These are phyloP conservation scores for Hyphantria cunea DNA, from an alignment of 1,140 invertebrate genomes.

Conservation along the genomic window DNA sequence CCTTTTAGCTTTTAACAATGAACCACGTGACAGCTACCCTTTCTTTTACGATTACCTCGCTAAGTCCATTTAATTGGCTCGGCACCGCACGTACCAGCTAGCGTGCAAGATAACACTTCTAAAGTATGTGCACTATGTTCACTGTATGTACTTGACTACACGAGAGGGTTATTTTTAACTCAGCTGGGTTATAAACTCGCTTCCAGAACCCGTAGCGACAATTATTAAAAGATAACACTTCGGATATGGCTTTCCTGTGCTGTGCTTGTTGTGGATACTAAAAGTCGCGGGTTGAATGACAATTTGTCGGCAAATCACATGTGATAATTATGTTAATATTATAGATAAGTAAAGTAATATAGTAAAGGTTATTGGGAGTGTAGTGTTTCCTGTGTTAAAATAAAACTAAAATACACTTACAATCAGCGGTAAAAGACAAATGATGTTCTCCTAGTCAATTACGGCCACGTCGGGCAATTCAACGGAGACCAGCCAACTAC, in stretches of 20 bases:
- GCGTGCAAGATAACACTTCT: conserved; percentile 42
- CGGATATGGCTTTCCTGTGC: conserved; percentile 22
- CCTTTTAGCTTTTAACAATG: neutral
- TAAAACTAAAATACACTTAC: too few species aligned
- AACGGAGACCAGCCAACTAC: too few species aligned
- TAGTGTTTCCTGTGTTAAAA: too few species aligned
- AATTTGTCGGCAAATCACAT: conserved; percentile 9
- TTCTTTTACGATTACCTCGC: conserved; percentile 8
- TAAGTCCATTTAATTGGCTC: conserved; percentile 51
- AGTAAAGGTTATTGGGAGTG: neutral
- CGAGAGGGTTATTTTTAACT: conserved; percentile 25
- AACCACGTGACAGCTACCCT: conserved; percentile 11
- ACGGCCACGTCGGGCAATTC: too few species aligned
- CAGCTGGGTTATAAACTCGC: conserved; percentile 4
- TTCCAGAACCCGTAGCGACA: conserved; percentile 19
- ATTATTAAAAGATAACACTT: conserved; percentile 28
- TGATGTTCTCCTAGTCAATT: too few species aligned
- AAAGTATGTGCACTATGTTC: conserved; percentile 11
- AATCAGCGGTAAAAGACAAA: too few species aligned
- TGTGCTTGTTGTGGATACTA: conserved; percentile 9
- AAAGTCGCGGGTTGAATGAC: conserved; percentile 16
- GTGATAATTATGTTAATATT: conserved; percentile 6
- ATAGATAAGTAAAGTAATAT: neutral
- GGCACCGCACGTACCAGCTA: conserved; percentile 36
- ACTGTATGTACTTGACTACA: neutral